Conservation (phyloP, 2,113 vertebrate species). For the Acrocephalus kingi region DNA sequence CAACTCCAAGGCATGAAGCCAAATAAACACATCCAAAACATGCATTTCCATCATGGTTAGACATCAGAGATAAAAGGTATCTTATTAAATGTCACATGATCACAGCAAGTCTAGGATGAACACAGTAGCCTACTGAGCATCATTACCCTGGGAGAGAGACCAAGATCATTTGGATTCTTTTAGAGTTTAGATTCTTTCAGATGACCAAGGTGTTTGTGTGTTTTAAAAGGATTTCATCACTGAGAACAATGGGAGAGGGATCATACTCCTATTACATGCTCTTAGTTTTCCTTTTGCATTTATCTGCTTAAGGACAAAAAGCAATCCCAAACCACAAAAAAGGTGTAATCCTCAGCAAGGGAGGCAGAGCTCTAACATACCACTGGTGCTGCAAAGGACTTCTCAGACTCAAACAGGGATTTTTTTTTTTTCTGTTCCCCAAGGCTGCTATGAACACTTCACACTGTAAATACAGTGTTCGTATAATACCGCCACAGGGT, state of each 20-base stretch:
- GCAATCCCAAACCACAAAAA: neutral
- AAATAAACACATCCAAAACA: neutral
- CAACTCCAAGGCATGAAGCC: neutral
- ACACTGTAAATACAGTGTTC: neutral
- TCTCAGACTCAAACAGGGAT: neutral
- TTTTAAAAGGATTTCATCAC: neutral
- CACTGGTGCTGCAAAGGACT: neutral
- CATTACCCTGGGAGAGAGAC: neutral
- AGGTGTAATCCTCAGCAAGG: neutral
- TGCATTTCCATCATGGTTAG: neutral
- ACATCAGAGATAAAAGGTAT: neutral
- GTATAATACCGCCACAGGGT: neutral
- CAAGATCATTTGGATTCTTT: neutral
- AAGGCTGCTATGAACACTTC: neutral
- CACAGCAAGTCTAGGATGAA: neutral
- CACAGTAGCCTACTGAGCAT: neutral
- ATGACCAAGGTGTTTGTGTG: fast-evolving
- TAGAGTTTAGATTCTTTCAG: neutral
- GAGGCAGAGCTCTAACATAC: neutral
- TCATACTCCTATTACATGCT: neutral
- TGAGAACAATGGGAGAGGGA: neutral
- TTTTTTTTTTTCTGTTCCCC: neutral
- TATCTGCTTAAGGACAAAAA: neutral
- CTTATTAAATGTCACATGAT: neutral
- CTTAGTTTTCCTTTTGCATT: neutral